These are phyloP conservation scores for Oryzias curvinotus DNA, from an alignment of 2,113 vertebrate genomes.

Conservation along the genomic window DNA sequence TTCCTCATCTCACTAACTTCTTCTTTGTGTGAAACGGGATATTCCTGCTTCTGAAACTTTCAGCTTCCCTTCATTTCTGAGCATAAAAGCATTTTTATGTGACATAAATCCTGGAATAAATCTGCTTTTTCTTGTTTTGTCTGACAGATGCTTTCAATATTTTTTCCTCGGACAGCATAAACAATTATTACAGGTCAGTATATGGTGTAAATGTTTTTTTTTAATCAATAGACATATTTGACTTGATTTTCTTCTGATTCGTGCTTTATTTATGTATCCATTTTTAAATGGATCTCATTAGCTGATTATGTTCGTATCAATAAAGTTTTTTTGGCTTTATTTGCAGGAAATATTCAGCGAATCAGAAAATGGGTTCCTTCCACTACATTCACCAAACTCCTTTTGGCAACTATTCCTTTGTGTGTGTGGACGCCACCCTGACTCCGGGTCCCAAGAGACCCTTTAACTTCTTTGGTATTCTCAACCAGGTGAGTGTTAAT, in stretches of 20 bases:
- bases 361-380: constrained; percentile 89
- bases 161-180: constrained; percentile 84
- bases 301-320: constrained; percentile 7
- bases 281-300: constrained; percentile 26
- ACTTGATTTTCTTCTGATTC: neutral
- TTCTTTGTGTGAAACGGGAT: too few species aligned
- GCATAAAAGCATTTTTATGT: too few species aligned
- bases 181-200: constrained; percentile 95
- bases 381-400: constrained; percentile 88
- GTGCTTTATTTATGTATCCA: constrained; percentile 16
- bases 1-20: too few species aligned
- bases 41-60: too few species aligned
- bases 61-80: too few species aligned
- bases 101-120: neutral
- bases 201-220: neutral
- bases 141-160: constrained; percentile 93
- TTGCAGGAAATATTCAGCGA: constrained; percentile 91
- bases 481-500: constrained; percentile 81
- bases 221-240: too few species aligned
- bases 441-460: constrained; percentile 92
- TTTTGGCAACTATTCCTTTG: constrained; percentile 97
- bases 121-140: constrained; percentile 34
- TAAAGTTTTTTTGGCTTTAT: constrained; percentile 23
- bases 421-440: constrained; percentile 90
- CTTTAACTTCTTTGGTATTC: constrained; percentile 95